Base-by-base conservation (phyloP, 1,140 invertebrate species). In the Trachymyrmex septentrionalis region DNA sequence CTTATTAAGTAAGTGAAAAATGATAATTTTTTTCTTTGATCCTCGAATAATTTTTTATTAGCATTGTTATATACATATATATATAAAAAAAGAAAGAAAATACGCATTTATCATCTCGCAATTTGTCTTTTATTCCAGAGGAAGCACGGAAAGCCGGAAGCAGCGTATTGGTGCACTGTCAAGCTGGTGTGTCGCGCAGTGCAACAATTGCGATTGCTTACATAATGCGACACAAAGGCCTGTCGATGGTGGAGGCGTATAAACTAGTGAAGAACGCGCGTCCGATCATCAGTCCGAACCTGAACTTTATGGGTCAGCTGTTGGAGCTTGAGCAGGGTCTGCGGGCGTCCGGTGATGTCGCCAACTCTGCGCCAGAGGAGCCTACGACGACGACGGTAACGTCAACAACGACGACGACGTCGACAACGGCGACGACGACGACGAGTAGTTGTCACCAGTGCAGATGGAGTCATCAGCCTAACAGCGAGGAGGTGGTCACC, bases 261-360 rank as follows among this genome's bases (percentile, higher is more conserved):
- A 97, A 97, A 90, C 96, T 97, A 92, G 98, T 99, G 55, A 98
- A 99, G 93, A 96, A 96, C 66, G 97, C 97, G 66, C 96, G 99
- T 69, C 97, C 97, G 44, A 99, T 99, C 93, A 99, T 99, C 90
- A 99, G 98, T 67, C 99, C 99, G 0, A 99, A 99, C 95, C 96
- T 99, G 66, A 99, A 99, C 93, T 99, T 99, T 95, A 99, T 99
- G 97, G 98, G 97, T 12, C 99, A 99, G 95, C 96, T 99, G 89
- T 95, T 98, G 55, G 98, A 99, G 92, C 96, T 98, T 91, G 98
- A 99, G 93, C 97, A 98, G 91, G 96, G 95, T 77, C 93, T 98
- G 84, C 95, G 96, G 38, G 96, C 94, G 85, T 95, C 94, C 78
- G 96, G 95, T 30, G 88, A 87, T 73, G 96, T 95, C 48, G 87